phyloP scores from a whole-genome alignment of 2,797 vertebrate genomes.

The Spinus pinus region DNA sequence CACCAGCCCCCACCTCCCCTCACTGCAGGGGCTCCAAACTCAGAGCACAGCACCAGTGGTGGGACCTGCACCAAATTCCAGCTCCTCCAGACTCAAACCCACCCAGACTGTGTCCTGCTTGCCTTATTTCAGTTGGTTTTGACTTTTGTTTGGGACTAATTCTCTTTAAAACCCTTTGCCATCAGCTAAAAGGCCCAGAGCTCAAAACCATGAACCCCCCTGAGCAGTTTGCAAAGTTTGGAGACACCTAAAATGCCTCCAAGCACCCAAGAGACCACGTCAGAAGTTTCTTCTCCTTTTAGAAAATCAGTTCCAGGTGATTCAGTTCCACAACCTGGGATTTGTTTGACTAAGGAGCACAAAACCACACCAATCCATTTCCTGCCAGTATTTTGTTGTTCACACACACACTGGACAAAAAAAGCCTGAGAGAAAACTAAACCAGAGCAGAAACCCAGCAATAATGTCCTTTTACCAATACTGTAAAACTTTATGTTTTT shows the following conservation, averaged over 20 bases:
- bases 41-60: accelerated
- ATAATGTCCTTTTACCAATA: neutral
- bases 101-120: neutral
- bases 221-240: neutral
- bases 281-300: neutral
- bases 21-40: neutral
- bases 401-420: accelerated
- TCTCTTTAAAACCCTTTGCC: neutral
- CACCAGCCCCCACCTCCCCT: neutral
- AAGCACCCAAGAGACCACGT: accelerated
- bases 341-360: neutral
- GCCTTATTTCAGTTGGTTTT: neutral
- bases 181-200: neutral
- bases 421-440: neutral
- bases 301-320: neutral
- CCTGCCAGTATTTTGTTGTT: neutral
- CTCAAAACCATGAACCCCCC: neutral
- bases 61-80: neutral
- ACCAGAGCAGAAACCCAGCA: neutral
- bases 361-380: neutral
- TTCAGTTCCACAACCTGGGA: accelerated
- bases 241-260: neutral
- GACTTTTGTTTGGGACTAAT: neutral
- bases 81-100: neutral
- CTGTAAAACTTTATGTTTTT: neutral